These are phyloP conservation scores for Stegana nigrithorax DNA, from an alignment of 2,888 invertebrate species.

Conservation along the genomic window DNA sequence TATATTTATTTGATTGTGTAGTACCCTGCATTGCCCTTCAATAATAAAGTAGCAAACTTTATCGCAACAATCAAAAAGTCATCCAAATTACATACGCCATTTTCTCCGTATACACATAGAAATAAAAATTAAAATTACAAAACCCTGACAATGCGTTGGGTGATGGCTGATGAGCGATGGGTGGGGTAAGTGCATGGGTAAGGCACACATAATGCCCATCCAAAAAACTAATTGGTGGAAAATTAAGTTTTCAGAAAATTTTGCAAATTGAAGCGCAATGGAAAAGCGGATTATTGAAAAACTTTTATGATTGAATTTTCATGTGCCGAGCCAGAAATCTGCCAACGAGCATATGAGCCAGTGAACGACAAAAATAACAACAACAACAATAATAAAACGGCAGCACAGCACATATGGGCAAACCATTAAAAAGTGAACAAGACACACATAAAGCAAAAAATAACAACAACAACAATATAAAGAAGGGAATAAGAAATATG, in stretches of 20 bases:
- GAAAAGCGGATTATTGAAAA: conserved; percentile 62
- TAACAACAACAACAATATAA: background rate
- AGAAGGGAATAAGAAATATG: background rate
- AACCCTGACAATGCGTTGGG: background rate
- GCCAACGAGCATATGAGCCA: too few relatives aligned
- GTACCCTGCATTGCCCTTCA: too few relatives aligned
- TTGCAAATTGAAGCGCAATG: conserved; percentile 63
- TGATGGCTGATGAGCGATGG: background rate
- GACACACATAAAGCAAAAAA: too few relatives aligned
- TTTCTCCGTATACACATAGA: background rate
- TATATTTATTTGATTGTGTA: too few relatives aligned
- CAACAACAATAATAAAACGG: background rate
- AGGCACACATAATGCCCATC: background rate
- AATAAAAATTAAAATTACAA: background rate
- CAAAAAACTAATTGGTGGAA: conserved; percentile 64
- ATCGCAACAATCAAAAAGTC: background rate
- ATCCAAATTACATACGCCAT: conserved; percentile 7
- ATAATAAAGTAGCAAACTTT: too few relatives aligned
- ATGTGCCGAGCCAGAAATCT: conserved; percentile 22
- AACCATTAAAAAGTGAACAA: background rate
- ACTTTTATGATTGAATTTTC: conserved; percentile 63
- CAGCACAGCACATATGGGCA: conserved; percentile 18
- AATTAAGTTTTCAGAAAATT: conserved; percentile 64
- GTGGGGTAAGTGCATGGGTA: background rate
- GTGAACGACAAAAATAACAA: too few relatives aligned